Evolutionary conservation across 2,888 invertebrate species (phyloP).

Genomic region (Nebria brevicollis): DNA sequence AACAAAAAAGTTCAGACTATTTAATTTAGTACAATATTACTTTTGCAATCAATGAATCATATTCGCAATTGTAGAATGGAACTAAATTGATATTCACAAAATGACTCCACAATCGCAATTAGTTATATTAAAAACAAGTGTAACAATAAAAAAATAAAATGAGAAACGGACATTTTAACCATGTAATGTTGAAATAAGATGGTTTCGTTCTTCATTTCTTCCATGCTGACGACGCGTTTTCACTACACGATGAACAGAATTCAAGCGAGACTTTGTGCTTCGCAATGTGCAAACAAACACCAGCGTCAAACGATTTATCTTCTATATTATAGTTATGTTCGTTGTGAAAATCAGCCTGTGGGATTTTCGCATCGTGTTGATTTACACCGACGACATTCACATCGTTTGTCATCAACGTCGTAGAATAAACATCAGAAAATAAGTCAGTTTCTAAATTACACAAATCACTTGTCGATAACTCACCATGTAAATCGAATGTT

Average conservation of each 20-base stretch:
- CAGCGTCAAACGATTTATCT: constrained; percentile 56
- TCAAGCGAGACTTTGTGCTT: constrained; percentile 68
- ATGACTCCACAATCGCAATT: neutral
- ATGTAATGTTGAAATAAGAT: neutral
- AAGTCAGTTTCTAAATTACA: constrained; percentile 41
- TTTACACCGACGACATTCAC: neutral
- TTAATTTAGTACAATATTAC: neutral
- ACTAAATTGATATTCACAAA: neutral
- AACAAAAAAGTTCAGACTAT: constrained; percentile 7
- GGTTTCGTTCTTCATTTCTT: constrained; percentile 48
- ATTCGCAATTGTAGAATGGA: too few species aligned
- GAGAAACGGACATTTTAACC: constrained; percentile 57
- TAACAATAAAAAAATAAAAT: constrained; percentile 4
- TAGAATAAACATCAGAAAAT: constrained; percentile 39
- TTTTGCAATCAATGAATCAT: too few species aligned
- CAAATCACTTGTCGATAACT: constrained; percentile 32
- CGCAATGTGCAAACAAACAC: constrained; percentile 69
- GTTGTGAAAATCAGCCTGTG: constrained; percentile 31
- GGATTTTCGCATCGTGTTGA: constrained; percentile 11
- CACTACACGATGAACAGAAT: constrained; percentile 68
- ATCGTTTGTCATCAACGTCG: neutral
- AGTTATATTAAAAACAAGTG: neutral
- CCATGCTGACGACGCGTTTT: constrained; percentile 60
- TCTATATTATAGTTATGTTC: constrained; percentile 58
- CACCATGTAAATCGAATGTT: constrained; percentile 37